These are phyloP conservation scores for Coenonympha glycerion DNA, from an alignment of 2,888 invertebrate species.

Conservation along the genomic window DNA sequence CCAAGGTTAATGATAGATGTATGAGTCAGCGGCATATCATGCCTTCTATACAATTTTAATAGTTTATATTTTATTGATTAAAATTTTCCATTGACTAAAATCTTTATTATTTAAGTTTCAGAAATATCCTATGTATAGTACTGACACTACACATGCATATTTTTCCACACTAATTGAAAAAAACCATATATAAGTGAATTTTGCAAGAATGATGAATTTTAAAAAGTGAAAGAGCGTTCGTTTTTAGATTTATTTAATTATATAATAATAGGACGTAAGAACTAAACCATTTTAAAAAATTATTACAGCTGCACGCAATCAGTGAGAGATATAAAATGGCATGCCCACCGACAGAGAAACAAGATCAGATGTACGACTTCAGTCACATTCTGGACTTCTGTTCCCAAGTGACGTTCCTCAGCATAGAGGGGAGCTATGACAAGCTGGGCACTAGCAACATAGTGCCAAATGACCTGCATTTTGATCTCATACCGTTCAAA, in stretches of 20 bases:
- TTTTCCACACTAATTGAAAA: too few relatives aligned
- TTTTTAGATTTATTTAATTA: too few relatives aligned
- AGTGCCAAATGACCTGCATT: constrained; percentile 84
- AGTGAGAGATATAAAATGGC: constrained; percentile 91
- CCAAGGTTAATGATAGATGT: constrained; percentile 8
- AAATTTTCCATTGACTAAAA: neutral
- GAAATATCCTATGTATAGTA: too few relatives aligned
- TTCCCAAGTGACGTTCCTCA: constrained; percentile 81
- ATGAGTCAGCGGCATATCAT: neutral
- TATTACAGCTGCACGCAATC: constrained; percentile 88
- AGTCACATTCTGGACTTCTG: constrained; percentile 94
- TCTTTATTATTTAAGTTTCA: neutral
- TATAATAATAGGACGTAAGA: too few relatives aligned
- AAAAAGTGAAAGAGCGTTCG: too few relatives aligned
- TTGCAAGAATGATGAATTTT: too few relatives aligned
- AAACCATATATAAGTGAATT: too few relatives aligned
- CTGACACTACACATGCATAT: too few relatives aligned
- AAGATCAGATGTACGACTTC: constrained; percentile 89
- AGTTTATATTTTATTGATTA: neutral
- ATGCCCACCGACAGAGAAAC: constrained; percentile 86
- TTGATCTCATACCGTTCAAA: constrained; percentile 91
- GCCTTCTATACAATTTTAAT: too few relatives aligned
- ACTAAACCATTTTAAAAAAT: neutral
- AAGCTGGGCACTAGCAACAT: constrained; percentile 89
- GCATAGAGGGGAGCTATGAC: constrained; percentile 80